phyloP scores from a whole-genome alignment of 2,888 invertebrate species.

The Aplocera efformata region DNA sequence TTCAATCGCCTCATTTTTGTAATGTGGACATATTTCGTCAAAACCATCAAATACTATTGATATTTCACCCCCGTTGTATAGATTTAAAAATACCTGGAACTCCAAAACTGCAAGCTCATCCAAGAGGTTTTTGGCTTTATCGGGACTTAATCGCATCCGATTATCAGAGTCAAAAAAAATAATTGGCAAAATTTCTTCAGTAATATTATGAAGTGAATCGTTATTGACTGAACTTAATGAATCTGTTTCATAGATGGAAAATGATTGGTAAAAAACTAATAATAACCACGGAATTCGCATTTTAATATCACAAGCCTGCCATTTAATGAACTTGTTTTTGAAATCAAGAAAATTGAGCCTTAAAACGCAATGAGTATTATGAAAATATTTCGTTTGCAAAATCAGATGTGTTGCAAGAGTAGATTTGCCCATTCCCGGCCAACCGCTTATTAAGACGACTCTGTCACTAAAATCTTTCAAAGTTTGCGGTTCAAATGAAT shows the following conservation, averaged over 20 bases:
- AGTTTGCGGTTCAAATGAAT: neutral
- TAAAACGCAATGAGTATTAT: conserved; percentile 24
- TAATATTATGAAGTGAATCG: no score
- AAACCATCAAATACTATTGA: conserved; percentile 4
- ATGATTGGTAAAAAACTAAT: conserved; percentile 4
- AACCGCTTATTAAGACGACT: conserved; percentile 26
- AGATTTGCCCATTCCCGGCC: conserved; percentile 35
- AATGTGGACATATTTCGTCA: conserved; percentile 8
- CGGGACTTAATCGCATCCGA: no score
- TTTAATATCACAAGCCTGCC: conserved; percentile 1
- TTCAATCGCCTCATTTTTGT: conserved; percentile 12
- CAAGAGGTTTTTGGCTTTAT: neutral
- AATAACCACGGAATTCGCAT: neutral
- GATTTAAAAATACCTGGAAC: conserved; percentile 5
- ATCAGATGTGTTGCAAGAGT: conserved; percentile 28
- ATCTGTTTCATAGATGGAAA: neutral
- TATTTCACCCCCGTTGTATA: conserved; percentile 2
- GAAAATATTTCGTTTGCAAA: conserved; percentile 23
- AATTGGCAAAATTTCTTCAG: no score
- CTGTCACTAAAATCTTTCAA: conserved; percentile 16
- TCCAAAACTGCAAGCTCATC: neutral
- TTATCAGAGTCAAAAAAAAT: no score
- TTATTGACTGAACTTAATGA: neutral
- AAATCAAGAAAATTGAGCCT: conserved; percentile 26
- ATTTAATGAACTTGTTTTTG: conserved; percentile 7